Evolutionary conservation across 64 coral and sea anemone genomes (phyloP), one percentile per base, ranked within the genome.

Genomic region (Montipora capricornis): DNA sequence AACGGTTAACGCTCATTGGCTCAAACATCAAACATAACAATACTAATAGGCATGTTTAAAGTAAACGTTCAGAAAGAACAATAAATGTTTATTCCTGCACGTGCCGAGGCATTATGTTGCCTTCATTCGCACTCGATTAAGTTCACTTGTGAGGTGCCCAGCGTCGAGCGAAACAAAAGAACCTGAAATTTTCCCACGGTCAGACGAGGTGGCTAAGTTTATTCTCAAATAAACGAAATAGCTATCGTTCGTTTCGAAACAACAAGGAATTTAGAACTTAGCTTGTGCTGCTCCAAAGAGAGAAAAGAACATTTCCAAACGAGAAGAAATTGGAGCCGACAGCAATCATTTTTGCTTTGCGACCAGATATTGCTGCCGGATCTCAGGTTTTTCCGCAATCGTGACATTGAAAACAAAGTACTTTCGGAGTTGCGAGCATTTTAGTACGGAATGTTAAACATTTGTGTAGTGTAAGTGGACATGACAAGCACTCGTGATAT

Each of bases 11-110:
- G 87, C 68, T 75, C 49, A 94, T 94, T 94, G 93, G 93, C 68
- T 2, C 84, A 88, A 44, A 9, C 50, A 1, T 15, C 48, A 10
- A 67, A 77, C 47, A 70, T n/a, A 29, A 93, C 87, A 93, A 93
- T 81, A 87, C 90, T 73, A 74, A 73, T 74, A 74, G 49, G 75
- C 49, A 46, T 94, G 87, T 90, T 94, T 89, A 88, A 83, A 94
- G 29, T 64, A 77, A 82, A 73, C 29, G 73, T 89, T 75, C 76
- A 76, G 75, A 19, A 16, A 51, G 49, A 16, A 94, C 93, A 94
- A 90, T 94, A 29, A 55, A 53, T 94, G 80, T 94, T 94, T 89
- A 89, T 73, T 76, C 70, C 87, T 83, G 87, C 93, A 89, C 87
- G 87, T 89, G 93, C 87, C 86, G 59, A 71, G 8, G 22, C 73